These are phyloP conservation scores for Drosophila formosana DNA, from an alignment of 2,888 invertebrate species.

Conservation along the genomic window DNA sequence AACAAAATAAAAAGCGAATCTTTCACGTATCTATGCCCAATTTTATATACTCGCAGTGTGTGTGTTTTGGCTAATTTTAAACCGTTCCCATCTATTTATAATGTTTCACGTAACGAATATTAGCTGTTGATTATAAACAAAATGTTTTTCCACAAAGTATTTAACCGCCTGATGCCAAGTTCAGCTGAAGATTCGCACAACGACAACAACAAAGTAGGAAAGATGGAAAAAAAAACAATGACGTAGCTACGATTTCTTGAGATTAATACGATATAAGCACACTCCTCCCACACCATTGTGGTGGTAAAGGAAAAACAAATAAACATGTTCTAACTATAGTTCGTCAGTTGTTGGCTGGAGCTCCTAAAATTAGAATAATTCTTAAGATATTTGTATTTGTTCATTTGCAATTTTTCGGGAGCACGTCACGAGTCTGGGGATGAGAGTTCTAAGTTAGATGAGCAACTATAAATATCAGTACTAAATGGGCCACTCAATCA, in stretches of 20 bases:
- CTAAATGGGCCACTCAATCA: slow-evolving; percentile 76
- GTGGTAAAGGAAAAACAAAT: slow-evolving; percentile 38
- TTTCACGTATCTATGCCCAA: slow-evolving; percentile 42
- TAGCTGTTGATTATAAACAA: slow-evolving; percentile 74
- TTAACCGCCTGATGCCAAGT: slow-evolving; percentile 72
- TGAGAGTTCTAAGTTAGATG: slow-evolving; percentile 26
- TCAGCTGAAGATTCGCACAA: slow-evolving; percentile 61
- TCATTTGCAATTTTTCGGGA: slow-evolving; percentile 51
- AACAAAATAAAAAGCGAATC: slow-evolving; percentile 14
- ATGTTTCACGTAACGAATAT: slow-evolving; percentile 71
- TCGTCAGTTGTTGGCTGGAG: slow-evolving; percentile 40
- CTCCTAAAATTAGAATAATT: slow-evolving; percentile 43
- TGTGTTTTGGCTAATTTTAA: slow-evolving; percentile 60
- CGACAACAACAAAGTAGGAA: slow-evolving; percentile 12
- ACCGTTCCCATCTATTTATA: slow-evolving; percentile 62
- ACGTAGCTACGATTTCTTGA: slow-evolving; percentile 38
- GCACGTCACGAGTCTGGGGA: slow-evolving; percentile 48
- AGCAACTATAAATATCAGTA: slow-evolving; percentile 60
- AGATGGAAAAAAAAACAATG: slow-evolving; percentile 37
- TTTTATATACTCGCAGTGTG: slow-evolving; percentile 36
- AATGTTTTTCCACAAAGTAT: slow-evolving; percentile 54
- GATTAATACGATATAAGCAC: slow-evolving; percentile 32
- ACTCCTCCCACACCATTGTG: slow-evolving; percentile 52
- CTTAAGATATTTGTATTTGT: slow-evolving; percentile 15
- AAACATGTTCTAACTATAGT: slow-evolving; percentile 61